phyloP scores from a whole-genome alignment of 2,797 vertebrate species.

The Oreochromis grahami region DNA sequence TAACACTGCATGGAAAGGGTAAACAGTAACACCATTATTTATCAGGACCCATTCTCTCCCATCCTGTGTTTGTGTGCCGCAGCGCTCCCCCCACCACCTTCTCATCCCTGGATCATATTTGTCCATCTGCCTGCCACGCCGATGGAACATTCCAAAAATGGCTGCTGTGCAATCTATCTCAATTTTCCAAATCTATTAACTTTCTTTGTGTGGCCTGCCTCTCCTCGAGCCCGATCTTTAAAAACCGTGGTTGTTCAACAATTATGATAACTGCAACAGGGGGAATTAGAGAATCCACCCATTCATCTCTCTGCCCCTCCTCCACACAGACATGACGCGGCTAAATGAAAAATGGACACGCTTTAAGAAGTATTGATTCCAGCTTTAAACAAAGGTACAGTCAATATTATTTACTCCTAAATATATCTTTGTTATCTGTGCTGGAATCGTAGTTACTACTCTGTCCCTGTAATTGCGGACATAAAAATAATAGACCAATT shows the following conservation, averaged over 20 bases:
- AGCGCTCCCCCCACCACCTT: not conserved
- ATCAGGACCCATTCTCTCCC: constrained; percentile 44
- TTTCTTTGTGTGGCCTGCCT: constrained; percentile 75
- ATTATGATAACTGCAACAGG: constrained; percentile 82
- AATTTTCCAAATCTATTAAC: constrained; percentile 82
- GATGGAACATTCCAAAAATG: constrained; percentile 64
- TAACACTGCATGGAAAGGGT: constrained; percentile 1
- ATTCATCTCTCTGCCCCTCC: constrained; percentile 80
- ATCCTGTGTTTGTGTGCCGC: constrained; percentile 7
- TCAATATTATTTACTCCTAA: constrained; percentile 88
- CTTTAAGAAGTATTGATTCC: constrained; percentile 86
- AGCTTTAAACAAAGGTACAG: constrained; percentile 87
- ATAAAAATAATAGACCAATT: constrained; percentile 85
- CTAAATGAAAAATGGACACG: constrained; percentile 87
- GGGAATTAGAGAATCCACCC: constrained; percentile 79
- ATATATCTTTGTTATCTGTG: constrained; percentile 87
- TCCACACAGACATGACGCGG: constrained; percentile 76
- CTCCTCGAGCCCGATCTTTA: constrained; percentile 73
- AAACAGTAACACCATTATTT: constrained; percentile 56
- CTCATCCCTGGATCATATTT: constrained; percentile 68
- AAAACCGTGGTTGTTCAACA: constrained; percentile 76
- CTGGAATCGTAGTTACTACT: constrained; percentile 72
- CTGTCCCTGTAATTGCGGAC: constrained; percentile 81
- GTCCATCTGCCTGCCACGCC: constrained; percentile 69
- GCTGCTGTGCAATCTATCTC: constrained; percentile 74